Evolutionary conservation across 2,888 invertebrate species (phyloP).

Genomic region (Ormyrus rosae): DNA sequence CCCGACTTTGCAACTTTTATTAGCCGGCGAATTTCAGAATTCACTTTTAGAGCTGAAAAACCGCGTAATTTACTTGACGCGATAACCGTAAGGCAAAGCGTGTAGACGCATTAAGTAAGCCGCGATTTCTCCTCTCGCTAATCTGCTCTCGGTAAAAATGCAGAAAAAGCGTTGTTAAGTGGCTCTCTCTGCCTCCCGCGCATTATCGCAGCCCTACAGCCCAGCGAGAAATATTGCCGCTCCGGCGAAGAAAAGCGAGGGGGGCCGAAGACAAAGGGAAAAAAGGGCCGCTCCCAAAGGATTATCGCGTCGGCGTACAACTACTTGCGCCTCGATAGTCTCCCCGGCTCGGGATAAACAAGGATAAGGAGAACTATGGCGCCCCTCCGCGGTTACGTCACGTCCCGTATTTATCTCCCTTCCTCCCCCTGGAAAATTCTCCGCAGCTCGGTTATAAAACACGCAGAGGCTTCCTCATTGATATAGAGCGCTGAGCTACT

Average conservation of each 20-base stretch:
- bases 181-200: no score
- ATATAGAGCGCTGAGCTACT: not conserved
- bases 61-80: no score
- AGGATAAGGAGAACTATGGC: not conserved
- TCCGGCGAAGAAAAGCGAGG: not conserved
- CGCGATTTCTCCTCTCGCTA: no score
- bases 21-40: no score
- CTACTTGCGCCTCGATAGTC: not conserved
- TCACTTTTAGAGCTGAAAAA: no score
- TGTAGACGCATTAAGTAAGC: no score
- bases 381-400: constrained; percentile 3
- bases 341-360: not conserved
- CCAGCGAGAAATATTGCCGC: no score
- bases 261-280: not conserved
- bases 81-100: no score
- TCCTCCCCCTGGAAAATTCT: not conserved
- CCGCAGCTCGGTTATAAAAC: not conserved
- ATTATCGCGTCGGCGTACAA: constrained; percentile 11
- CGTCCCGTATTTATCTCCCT: constrained; percentile 26
- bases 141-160: no score
- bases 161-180: no score
- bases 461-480: not conserved
- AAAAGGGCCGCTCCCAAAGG: constrained; percentile 1
- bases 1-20: no score
- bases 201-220: no score